Percentiles rank a stretch among this genome's conserved stretches.
These are phyloP conservation scores for Meganola albula DNA, from an alignment of 2,888 invertebrate species.

Conservation along the genomic window DNA sequence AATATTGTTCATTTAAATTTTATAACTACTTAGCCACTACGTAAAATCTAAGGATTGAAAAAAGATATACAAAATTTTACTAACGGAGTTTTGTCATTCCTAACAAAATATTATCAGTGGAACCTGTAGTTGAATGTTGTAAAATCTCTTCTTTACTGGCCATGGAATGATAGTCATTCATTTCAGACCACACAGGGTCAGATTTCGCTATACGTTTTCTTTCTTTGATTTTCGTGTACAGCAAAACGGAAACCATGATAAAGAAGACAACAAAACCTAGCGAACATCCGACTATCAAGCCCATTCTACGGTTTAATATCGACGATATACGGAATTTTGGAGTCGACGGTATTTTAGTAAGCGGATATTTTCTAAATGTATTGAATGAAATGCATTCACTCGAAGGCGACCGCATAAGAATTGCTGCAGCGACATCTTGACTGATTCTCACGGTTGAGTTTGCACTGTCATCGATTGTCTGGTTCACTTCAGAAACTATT, in stretches of 20 bases:
- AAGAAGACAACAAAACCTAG: slow-evolving; percentile 68
- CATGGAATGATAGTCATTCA: slow-evolving; percentile 71
- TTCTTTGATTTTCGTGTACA: slow-evolving; percentile 70
- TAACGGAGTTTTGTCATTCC: slow-evolving; percentile 66
- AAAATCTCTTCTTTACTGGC: slow-evolving; percentile 69
- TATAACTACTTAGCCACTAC: slow-evolving; percentile 35
- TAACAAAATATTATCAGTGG: slow-evolving; percentile 70
- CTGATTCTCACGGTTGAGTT: slow-evolving; percentile 51
- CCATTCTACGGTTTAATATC: slow-evolving; percentile 63
- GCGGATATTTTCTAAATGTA: slow-evolving; percentile 50
- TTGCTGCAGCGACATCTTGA: slow-evolving; percentile 53
- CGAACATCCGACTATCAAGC: slow-evolving; percentile 66
- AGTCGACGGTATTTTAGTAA: slow-evolving; percentile 42
- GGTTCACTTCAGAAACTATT: slow-evolving; percentile 35
- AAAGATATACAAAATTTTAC: slow-evolving; percentile 52
- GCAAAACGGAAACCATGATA: slow-evolving; percentile 63
- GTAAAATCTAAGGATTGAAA: slow-evolving; percentile 35
- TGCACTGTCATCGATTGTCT: slow-evolving; percentile 36
- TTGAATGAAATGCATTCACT: slow-evolving; percentile 68
- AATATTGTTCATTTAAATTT: slow-evolving; percentile 36
- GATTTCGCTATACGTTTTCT: slow-evolving; percentile 68
- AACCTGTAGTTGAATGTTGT: slow-evolving; percentile 63
- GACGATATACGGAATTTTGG: slow-evolving; percentile 52
- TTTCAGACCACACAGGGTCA: slow-evolving; percentile 67
- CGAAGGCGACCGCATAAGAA: slow-evolving; percentile 59